Conservation (phyloP, 1,140 invertebrate species). For the Nasonia vitripennis region DNA sequence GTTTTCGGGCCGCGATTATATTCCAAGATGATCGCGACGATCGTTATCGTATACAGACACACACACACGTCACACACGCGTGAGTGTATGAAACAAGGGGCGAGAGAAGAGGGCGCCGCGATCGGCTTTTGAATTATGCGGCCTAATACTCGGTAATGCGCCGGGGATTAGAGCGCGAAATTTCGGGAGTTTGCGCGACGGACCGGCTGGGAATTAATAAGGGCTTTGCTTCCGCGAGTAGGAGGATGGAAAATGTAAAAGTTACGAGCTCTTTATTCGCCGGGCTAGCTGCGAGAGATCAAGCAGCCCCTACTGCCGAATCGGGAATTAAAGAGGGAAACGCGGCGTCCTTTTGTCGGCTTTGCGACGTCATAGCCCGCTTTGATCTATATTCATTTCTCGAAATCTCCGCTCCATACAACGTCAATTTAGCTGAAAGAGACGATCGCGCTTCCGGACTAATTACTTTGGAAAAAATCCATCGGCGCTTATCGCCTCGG, state of each 20-base stretch:
- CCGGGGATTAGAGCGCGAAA: constrained; percentile 36
- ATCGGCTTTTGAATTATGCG: constrained; percentile 31
- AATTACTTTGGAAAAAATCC: constrained; percentile 13
- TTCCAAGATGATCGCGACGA: not conserved
- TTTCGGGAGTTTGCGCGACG: not conserved
- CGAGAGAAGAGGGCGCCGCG: not conserved
- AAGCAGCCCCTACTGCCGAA: not conserved
- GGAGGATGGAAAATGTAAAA: constrained; percentile 15
- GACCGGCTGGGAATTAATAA: constrained; percentile 38
- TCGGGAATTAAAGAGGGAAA: not conserved
- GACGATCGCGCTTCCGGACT: no score
- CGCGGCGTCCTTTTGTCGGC: no score
- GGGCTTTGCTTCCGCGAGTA: not conserved
- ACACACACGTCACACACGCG: not conserved
- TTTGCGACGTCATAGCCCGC: no score
- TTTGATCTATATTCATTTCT: no score
- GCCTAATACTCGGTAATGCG: constrained; percentile 41
- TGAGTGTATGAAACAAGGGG: not conserved
- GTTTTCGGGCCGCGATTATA: constrained; percentile 16
- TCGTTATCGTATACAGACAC: not conserved
- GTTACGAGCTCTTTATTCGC: constrained; percentile 6
- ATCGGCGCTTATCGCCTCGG: constrained; percentile 8
- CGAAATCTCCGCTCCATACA: no score
- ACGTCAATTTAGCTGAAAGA: no score
- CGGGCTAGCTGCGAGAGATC: not conserved